These are phyloP conservation scores for Adelognathus sp. DNA, from an alignment of 2,888 invertebrate species.

Conservation along the genomic window DNA sequence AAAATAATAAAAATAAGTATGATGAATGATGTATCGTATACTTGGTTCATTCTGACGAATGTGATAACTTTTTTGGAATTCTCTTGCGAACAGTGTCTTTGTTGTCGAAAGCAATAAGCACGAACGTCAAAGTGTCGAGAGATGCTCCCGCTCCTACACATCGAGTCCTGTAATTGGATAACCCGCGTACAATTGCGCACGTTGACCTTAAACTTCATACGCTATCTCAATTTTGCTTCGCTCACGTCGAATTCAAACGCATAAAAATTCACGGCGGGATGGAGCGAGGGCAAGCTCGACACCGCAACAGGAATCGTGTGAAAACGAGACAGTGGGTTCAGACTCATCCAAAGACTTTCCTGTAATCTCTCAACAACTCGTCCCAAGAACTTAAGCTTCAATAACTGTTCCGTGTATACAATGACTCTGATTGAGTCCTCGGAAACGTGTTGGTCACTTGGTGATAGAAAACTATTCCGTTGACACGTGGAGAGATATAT, in stretches of 20 bases:
- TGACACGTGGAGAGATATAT: neutral
- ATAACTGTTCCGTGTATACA: neutral
- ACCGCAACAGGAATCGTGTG: too few species aligned
- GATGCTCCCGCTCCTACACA: neutral
- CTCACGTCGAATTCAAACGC: neutral
- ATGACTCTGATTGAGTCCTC: neutral
- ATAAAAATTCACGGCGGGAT: too few species aligned
- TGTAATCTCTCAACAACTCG: neutral
- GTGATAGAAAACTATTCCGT: neutral
- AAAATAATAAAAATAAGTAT: neutral
- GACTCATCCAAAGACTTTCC: too few species aligned
- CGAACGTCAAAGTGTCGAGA: neutral
- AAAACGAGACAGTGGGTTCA: too few species aligned
- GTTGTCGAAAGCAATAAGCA: neutral
- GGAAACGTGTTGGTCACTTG: neutral
- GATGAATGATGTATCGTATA: neutral
- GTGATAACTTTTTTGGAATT: neutral
- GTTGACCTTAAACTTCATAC: neutral
- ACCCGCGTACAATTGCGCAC: neutral
- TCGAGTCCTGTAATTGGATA: neutral
- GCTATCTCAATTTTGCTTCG: neutral
- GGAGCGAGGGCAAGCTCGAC: too few species aligned
- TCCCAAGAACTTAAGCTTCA: too few species aligned
- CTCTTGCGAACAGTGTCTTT: neutral
- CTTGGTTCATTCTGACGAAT: neutral